phyloP scores from a whole-genome alignment of 1,140 invertebrate species.

The Drosophila orosa region DNA sequence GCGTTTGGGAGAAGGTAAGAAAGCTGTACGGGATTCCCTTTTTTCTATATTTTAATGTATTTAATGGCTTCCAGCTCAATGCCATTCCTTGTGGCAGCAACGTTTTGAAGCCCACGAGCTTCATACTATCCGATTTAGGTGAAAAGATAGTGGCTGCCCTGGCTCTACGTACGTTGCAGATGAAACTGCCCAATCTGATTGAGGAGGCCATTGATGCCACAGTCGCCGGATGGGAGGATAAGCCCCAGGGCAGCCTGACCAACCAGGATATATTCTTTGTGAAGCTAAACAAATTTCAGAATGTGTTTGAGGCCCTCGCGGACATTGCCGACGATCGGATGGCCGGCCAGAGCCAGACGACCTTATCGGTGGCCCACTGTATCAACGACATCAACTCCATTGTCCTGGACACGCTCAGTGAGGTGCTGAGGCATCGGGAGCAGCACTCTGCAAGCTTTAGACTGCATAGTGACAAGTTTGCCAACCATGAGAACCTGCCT shows the following conservation, averaged over 20 bases:
- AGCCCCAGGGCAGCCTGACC: slow-evolving; percentile 86
- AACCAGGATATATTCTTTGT: slow-evolving; percentile 90
- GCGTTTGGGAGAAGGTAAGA: slow-evolving; percentile 89
- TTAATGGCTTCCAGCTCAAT: slow-evolving; percentile 50
- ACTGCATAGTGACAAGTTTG: slow-evolving; percentile 43
- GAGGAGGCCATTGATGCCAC: slow-evolving; percentile 86
- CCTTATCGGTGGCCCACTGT: slow-evolving; percentile 85
- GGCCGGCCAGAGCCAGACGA: slow-evolving; percentile 84
- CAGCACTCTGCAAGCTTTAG: slow-evolving; percentile 85
- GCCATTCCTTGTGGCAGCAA: slow-evolving; percentile 86
- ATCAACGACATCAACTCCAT: slow-evolving; percentile 86
- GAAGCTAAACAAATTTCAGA: slow-evolving; percentile 87
- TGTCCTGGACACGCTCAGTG: slow-evolving; percentile 85
- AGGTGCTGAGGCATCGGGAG: slow-evolving; percentile 87
- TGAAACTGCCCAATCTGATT: slow-evolving; percentile 65
- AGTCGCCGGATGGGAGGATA: slow-evolving; percentile 84
- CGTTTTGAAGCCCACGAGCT: slow-evolving; percentile 87
- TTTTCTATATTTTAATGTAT: background rate
- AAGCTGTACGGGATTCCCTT: too few species aligned
- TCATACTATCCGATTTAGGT: slow-evolving; percentile 89
- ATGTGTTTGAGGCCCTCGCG: slow-evolving; percentile 85
- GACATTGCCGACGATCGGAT: slow-evolving; percentile 85
- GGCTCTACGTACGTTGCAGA: slow-evolving; percentile 81
- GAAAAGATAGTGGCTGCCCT: slow-evolving; percentile 92
- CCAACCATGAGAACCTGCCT: slow-evolving; percentile 86